Conservation (phyloP, 2,113 vertebrate species). For the Oryzias curvinotus region DNA sequence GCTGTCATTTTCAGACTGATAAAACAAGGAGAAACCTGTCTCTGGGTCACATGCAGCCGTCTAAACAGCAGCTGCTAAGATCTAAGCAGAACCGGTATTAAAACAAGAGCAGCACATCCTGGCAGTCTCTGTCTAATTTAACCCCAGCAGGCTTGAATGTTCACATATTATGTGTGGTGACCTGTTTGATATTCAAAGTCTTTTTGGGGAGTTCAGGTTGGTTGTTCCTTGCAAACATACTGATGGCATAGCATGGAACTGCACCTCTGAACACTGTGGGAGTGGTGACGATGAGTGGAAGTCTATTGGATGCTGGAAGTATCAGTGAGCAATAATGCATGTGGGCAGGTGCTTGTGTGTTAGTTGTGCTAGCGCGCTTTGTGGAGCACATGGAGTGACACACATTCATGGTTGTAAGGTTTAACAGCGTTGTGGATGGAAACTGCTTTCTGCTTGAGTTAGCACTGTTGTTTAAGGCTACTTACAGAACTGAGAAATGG, state of each 20-base stretch:
- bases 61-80: conserved; percentile 27
- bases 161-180: conserved; percentile 41
- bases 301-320: conserved; percentile 62
- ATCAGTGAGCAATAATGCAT: conserved; percentile 59
- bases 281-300: conserved; percentile 65
- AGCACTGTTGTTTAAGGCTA: conserved; percentile 67
- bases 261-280: conserved; percentile 64
- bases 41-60: conserved; percentile 27
- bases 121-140: conserved; percentile 49
- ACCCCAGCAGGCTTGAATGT: conserved; percentile 63
- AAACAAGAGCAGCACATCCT: conserved; percentile 38
- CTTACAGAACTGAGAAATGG: conserved; percentile 99
- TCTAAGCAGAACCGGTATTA: conserved; percentile 29
- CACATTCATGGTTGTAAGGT: conserved; percentile 71
- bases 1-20: conserved; percentile 13
- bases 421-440: conserved; percentile 60
- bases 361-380: conserved; percentile 61
- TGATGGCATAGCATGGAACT: conserved; percentile 57
- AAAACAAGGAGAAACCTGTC: conserved; percentile 28
- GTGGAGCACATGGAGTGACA: conserved; percentile 70
- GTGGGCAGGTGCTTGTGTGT: conserved; percentile 67
- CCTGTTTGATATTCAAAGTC: conserved; percentile 36
- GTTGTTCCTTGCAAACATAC: conserved; percentile 48
- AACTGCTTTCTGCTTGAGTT: conserved; percentile 42
- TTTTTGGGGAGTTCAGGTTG: conserved; percentile 21